A percentile compares a stretch with the other conserved stretches of the same genome.
These are phyloP conservation scores for Cheilosia soror DNA, from an alignment of 2,888 invertebrate species.

Conservation along the genomic window DNA sequence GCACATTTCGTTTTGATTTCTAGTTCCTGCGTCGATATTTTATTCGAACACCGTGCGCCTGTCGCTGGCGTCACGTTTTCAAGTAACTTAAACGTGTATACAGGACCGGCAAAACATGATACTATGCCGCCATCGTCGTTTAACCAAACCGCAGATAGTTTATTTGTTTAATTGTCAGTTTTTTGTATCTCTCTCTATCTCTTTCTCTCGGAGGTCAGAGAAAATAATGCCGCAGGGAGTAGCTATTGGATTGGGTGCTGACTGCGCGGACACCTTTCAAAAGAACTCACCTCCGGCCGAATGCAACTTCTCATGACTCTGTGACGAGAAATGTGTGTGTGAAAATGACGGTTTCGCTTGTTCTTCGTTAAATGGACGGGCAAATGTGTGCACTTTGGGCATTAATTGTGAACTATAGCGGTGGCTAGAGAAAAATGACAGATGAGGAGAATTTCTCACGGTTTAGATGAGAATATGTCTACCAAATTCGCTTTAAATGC, in stretches of 20 bases:
- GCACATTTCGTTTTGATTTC: slow-evolving; percentile 56
- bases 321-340: slow-evolving; percentile 46
- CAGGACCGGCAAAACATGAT: slow-evolving; percentile 37
- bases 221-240: slow-evolving; percentile 43
- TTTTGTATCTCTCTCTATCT: background rate
- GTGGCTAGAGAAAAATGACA: background rate
- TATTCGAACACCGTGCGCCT: slow-evolving; percentile 32
- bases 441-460: slow-evolving; percentile 3
- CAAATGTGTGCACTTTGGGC: slow-evolving; percentile 1
- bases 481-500: background rate
- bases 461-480: background rate
- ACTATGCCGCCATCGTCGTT: slow-evolving; percentile 21
- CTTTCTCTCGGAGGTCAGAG: slow-evolving; percentile 9
- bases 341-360: slow-evolving; percentile 42
- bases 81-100: slow-evolving; percentile 48
- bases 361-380: slow-evolving; percentile 46
- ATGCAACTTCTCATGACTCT: slow-evolving; percentile 25
- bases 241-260: background rate
- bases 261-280: slow-evolving; percentile 21
- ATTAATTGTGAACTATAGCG: background rate
- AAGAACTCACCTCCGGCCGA: slow-evolving; percentile 24
- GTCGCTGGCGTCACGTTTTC: slow-evolving; percentile 63
- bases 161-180: slow-evolving; percentile 58
- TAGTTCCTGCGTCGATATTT: slow-evolving; percentile 45
- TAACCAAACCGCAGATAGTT: slow-evolving; percentile 45